phyloP scores from a whole-genome alignment of 2,797 vertebrate species.

The Gambusia yucatana region DNA sequence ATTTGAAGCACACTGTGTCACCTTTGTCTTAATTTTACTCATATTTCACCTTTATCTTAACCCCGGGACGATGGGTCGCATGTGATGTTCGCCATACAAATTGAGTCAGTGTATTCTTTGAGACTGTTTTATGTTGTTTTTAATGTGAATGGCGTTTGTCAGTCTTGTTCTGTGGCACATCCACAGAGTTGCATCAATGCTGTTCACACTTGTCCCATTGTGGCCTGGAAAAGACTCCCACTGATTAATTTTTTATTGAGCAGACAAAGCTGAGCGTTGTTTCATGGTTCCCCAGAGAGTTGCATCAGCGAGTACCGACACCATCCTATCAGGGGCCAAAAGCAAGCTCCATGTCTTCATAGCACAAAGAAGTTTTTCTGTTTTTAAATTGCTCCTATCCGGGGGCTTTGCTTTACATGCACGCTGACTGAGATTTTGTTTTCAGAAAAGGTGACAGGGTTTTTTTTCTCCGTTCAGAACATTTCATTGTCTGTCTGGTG shows the following conservation, averaged over 20 bases:
- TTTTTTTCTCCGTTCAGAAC: conserved; percentile 11
- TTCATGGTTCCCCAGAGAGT: conserved; percentile 76
- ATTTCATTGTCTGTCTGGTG: conserved; percentile 25
- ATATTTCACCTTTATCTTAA: neutral
- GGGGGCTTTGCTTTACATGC: conserved; percentile 11
- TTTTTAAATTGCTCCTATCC: conserved; percentile 20
- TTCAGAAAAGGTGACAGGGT: conserved; percentile 1
- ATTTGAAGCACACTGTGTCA: conserved; percentile 12
- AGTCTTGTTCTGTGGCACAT: conserved; percentile 13
- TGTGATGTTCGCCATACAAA: neutral
- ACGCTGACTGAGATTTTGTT: conserved; percentile 29
- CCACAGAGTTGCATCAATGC: conserved; percentile 12
- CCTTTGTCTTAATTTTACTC: neutral
- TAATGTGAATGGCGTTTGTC: conserved; percentile 6
- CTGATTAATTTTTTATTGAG: conserved; percentile 81
- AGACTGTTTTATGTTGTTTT: conserved; percentile 20
- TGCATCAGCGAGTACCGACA: conserved; percentile 76
- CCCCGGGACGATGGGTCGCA: neutral
- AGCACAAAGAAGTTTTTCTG: conserved; percentile 34
- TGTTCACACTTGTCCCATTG: conserved; percentile 55
- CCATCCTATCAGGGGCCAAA: conserved; percentile 52
- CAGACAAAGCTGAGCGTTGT: conserved; percentile 75
- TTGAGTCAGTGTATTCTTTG: neutral
- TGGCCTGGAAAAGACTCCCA: conserved; percentile 63
- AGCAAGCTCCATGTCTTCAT: conserved; percentile 48